Evolutionary conservation across 2,113 vertebrate species (phyloP), one percentile per base, ranked within the genome.

Genomic region (Eurystomus gularis): DNA sequence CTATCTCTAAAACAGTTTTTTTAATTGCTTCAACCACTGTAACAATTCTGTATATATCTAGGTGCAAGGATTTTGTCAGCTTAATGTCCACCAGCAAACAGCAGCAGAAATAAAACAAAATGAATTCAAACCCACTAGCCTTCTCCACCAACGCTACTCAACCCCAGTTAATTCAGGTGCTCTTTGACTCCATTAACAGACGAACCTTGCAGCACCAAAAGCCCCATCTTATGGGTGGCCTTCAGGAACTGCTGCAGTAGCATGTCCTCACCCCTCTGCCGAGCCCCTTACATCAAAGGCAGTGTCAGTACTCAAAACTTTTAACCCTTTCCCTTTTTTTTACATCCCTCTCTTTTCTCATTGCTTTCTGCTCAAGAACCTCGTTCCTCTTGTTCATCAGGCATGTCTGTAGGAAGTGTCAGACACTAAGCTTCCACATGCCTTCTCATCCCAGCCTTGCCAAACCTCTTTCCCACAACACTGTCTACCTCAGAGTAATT

Each of bases 251-350:
- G 48, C 25, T 49, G 46, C 39, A 44, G 71, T 8, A 55, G 19
- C 10, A 20, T 3, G 19, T 42, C 33, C 40, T 35, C 31, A 57
- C 7, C 7, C 17, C 8, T 20, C n/a, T 81, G 28, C 31, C 20
- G 52, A 13, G 29, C 17, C 23, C 23, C 14, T 7, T 7, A 64
- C 13, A 58, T 0, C 0, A 12, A 76, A 77, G 5, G 12, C 68
- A 44, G 2, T 3, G 3, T 19, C 54, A 31, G 17, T 23, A 60
- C 6, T 46, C 40, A 21, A 46, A 75, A 87, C 6, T 42, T 84
- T 8, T 73, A 60, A 31, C 2, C 3, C n/a, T 9, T 72, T 28
- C 25, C 46, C 35, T 39, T 23, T n/a, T 40, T 42, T 42, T 21
- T 75, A 42, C 21, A 37, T 20, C 20, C 5, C 8, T 23, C 16